Evolutionary conservation across 2,113 vertebrate species (phyloP), one percentile per base, ranked within the genome.

Genomic region (Anguilla rostrata): DNA sequence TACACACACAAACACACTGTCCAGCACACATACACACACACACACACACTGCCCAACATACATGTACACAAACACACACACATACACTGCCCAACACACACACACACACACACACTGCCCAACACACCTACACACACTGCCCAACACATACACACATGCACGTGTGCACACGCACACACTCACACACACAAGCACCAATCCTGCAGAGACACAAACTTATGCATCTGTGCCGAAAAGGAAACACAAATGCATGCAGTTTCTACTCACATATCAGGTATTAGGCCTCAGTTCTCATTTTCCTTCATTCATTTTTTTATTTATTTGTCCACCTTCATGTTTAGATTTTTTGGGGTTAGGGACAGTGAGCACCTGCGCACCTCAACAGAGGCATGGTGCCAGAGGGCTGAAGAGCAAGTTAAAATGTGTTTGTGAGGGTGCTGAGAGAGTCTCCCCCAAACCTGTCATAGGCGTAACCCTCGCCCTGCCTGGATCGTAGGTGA

Each of bases 351-450:
- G 8, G 34, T 22, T 39, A 66, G 4, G 39, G 18, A 84, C 29
- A 14, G 14, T 12, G 1, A 12, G 53, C 26, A 15, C 26, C 12
- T 53, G 18, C 63, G 20, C 34, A n/a, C 39, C 56, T 63, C 53
- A 60, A 83, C 53, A 20, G 49, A 39, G 34, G 29, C 63, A 29
- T 16, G 7, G 49, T 29, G 39, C 14, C 0, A 12, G 82, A 83
- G 46, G 66, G 26, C 34, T 22, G 34, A 15, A 34, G 14, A 40
- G 8, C 26, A 40, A 39, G 15, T 86, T 75, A 85, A 83, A 88
- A 85, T 71, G 63, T 86, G 84, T 88, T 86, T 86, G 87, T 81
- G 63, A 66, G 53, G 60, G 71, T 88, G 87, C 79, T 88, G 87
- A 88, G 83, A 86, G 85, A 18, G 26, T 34, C 87, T 85, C 14